Evolutionary conservation across 1,140 invertebrate genomes (phyloP).

Genomic region (Macrostomum lignano): DNA sequence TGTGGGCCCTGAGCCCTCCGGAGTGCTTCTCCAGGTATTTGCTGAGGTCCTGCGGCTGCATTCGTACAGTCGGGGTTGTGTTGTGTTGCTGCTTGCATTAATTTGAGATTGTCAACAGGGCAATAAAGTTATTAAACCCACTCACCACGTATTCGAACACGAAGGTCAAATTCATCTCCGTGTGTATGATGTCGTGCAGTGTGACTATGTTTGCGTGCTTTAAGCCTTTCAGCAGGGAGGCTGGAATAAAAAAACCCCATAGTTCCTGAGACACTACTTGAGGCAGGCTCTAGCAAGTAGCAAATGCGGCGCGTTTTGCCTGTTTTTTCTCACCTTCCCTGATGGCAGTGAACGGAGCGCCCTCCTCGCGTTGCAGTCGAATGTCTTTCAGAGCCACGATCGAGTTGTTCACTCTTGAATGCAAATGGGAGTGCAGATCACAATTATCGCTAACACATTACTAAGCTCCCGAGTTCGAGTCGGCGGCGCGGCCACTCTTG

Average conservation of each 20-base stretch:
- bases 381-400: conserved; percentile 91
- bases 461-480: too few relatives aligned
- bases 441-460: too few relatives aligned
- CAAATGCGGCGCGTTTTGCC: background rate
- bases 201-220: conserved; percentile 92
- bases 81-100: too few relatives aligned
- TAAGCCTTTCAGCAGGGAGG: conserved; percentile 70
- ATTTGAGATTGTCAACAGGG: too few relatives aligned
- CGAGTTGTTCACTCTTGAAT: conserved; percentile 60
- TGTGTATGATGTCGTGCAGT: conserved; percentile 86
- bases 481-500: too few relatives aligned
- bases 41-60: conserved; percentile 69
- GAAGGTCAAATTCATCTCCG: conserved; percentile 72
- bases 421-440: too few relatives aligned
- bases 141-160: conserved; percentile 92
- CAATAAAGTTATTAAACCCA: too few relatives aligned
- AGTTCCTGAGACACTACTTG: conserved; percentile 4
- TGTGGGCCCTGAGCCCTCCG: conserved; percentile 56
- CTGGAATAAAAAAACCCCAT: conserved; percentile 27
- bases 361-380: conserved; percentile 80
- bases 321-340: conserved; percentile 45
- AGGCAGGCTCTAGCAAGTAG: background rate
- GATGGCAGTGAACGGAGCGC: conserved; percentile 86
- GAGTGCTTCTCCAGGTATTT: conserved; percentile 84
- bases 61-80: too few relatives aligned